Percentiles rank a stretch among this genome's conserved stretches.
Conservation (phyloP, 2,797 vertebrate genomes). For the Stomatorhinus walkeri region DNA sequence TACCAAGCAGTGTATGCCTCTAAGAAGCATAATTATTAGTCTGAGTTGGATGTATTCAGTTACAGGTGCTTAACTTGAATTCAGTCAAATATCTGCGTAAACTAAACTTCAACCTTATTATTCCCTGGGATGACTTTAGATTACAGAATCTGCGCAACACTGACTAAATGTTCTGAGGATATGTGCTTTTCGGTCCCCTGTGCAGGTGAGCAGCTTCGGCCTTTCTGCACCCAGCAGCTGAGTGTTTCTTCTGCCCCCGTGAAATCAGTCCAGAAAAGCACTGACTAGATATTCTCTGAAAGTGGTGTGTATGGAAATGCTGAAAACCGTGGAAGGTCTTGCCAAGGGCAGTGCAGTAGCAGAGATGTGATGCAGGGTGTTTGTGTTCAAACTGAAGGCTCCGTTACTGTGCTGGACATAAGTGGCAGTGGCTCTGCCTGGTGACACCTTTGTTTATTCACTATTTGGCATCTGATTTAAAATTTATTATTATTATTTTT, state of each 20-base stretch:
- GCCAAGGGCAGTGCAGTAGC: constrained; percentile 4
- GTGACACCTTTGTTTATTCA: neutral
- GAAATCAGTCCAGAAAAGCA: neutral
- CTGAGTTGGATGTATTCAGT: neutral
- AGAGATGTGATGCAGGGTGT: neutral
- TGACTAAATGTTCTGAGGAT: neutral
- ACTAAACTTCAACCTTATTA: neutral
- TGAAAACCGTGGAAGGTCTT: neutral
- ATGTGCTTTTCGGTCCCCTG: neutral
- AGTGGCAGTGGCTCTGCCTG: neutral
- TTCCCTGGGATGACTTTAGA: neutral
- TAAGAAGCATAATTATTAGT: neutral
- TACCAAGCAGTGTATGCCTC: neutral
- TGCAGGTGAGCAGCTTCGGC: neutral
- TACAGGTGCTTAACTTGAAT: neutral
- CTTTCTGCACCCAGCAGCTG: neutral
- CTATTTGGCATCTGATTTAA: neutral
- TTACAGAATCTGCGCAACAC: neutral
- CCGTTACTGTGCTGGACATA: neutral
- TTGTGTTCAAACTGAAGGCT: neutral
- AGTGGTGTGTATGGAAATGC: neutral
- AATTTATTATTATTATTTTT: too few species aligned
- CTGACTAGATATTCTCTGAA: neutral
- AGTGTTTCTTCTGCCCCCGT: neutral
- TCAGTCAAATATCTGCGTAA: neutral